These are phyloP conservation scores for Heliconius ethilla DNA, from an alignment of 2,888 invertebrate species.

Conservation along the genomic window DNA sequence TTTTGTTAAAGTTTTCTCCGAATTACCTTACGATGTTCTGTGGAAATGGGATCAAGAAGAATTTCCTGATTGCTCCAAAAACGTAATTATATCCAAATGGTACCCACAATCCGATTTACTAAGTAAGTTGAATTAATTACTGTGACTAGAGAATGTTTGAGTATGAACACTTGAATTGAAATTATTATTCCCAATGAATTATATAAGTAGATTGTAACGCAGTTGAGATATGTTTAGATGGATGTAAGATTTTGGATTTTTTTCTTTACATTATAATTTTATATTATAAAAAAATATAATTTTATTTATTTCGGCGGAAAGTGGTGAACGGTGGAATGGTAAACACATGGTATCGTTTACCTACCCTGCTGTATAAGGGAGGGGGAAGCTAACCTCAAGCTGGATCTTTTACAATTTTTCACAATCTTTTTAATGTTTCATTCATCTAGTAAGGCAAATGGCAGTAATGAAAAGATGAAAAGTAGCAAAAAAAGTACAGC, in stretches of 20 bases:
- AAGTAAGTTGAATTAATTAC: constrained; percentile 45
- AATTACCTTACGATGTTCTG: constrained; percentile 61
- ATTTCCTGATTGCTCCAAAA: constrained; percentile 38
- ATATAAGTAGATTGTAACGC: not conserved
- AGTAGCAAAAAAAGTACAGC: too few relatives aligned
- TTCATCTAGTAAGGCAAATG: not conserved
- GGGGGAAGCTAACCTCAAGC: too few relatives aligned
- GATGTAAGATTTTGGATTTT: not conserved
- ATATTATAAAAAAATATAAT: too few relatives aligned
- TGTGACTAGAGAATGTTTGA: not conserved
- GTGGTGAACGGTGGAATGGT: too few relatives aligned
- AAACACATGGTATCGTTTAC: too few relatives aligned
- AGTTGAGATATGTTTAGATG: not conserved
- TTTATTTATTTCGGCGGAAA: too few relatives aligned
- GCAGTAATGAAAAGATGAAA: not conserved
- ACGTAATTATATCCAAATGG: constrained; percentile 45
- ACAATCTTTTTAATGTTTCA: not conserved
- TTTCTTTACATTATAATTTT: too few relatives aligned
- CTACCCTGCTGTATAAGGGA: too few relatives aligned
- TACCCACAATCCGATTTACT: constrained; percentile 58
- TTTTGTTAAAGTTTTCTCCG: constrained; percentile 56
- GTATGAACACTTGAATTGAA: not conserved
- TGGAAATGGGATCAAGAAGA: constrained; percentile 64
- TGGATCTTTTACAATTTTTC: too few relatives aligned
- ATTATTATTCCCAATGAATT: not conserved